Base-by-base conservation (phyloP, 1,140 invertebrate species). In the Idris sp. region DNA sequence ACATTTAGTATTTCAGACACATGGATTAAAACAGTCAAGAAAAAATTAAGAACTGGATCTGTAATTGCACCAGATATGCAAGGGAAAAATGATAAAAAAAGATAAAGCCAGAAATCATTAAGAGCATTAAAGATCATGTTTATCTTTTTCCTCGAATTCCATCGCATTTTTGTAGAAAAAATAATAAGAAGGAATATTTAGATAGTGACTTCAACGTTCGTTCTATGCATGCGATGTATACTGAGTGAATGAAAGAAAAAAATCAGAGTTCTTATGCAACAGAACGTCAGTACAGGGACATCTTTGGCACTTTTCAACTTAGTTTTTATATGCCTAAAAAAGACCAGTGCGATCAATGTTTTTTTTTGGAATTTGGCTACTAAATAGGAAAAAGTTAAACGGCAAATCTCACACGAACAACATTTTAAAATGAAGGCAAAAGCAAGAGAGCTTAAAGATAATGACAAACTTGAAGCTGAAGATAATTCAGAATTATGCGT, bases 1-100 rank as follows among this genome's bases (percentile, higher is more conserved):
- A 84, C 79, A 4, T 56, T 82, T 33, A 74, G 67, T 30, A 77
- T 82, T 28, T 73, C 46, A 19, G 74, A 74, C 43, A 48, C 62
- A 38, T 72, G 67, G 73, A 54, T 74, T 7, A 53, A 11, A n/a
- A 76, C 78, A 10, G 76, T 68, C 4, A 10, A 48, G 30, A 51
- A 61, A 30, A 80, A 80, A 49, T 53, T 56, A 13, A 31, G 61
- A 33, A 36, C 36, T 22, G 65, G 67, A 9, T 56, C 61, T 30
- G 43, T 26, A 46, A 35, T 81, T 11, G 14, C 28, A 28, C 13
- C 40, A 3, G 79, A 81, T 58, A 44, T 53, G 7, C 40, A 74
- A 36, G 77, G 79, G 15, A 77, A 72, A 40, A 15, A 81, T 74
- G 38, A 31, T 1, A 61, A 65, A 22, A 78, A 2, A 19, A 59